Base-by-base conservation (phyloP, 1,140 invertebrate genomes). In the Carposina sasakii region DNA sequence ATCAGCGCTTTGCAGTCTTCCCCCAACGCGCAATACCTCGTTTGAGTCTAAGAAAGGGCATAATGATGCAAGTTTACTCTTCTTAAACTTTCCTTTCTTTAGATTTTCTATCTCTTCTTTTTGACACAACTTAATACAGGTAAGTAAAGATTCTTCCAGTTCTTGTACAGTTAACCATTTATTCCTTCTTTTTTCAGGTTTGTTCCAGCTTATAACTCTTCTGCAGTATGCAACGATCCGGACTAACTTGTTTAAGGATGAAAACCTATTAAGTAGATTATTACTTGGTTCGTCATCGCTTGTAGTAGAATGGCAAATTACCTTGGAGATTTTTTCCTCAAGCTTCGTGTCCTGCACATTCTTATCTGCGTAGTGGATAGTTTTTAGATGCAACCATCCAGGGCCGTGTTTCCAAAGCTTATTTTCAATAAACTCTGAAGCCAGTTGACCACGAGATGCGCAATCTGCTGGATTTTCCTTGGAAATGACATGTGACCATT, bases 381-480 rank as follows among this genome's bases (percentile, higher is more conserved):
- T 26, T 5, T 26, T 26, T 12, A 6, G 5, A 5, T 5, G 12
- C 24, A 26, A 26, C 24, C 24, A 26, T 6, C 24, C 12, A 5
- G 24, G 24, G 12, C 24, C 24, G 5, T 26, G 5, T 12, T 26
- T 26, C 24, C 24, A 26, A 26, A 26, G 24, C 12, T 26, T 5
- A 5, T 6, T 6, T 6, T 26, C 24, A 6, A 5, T 26, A 6
- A 26, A 26, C 5, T 12, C 66, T 2, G 2, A 3, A 0, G 68
- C 57, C 0, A 23, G 12, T 3, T 66, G 3, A 0, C 74, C 74
- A 12, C 74, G 44, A 16, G 71, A 68, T 0, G 60, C 68, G 15
- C 49, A 55, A 47, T 76, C 74, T 1, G 64, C 66, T 15, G 73
- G 66, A 50, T 77, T 76, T n/a, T 58, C 26, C 21, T 52, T 40